Evolutionary conservation across 2,888 invertebrate species (phyloP).

Genomic region (Acrobasis consociella): DNA sequence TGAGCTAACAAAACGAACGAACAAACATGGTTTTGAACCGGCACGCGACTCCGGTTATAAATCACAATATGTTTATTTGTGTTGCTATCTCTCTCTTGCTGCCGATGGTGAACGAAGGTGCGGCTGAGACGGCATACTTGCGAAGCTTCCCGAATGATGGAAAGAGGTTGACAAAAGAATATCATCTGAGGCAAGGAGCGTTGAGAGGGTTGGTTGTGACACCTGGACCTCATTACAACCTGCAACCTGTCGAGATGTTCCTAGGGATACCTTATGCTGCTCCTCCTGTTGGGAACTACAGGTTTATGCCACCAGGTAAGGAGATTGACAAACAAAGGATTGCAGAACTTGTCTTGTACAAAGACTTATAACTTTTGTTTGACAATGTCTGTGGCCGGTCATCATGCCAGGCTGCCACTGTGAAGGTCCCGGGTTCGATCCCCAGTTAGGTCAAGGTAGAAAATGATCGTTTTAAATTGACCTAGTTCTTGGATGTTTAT

Average conservation of each 20-base stretch:
- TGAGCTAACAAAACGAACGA: conserved; percentile 63
- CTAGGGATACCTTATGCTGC: conserved; percentile 92
- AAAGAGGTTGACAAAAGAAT: conserved; percentile 80
- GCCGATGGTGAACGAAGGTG: conserved; percentile 69
- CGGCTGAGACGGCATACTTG: conserved; percentile 61
- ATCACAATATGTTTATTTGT: conserved; percentile 78
- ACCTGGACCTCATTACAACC: conserved; percentile 83
- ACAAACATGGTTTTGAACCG: conserved; percentile 72
- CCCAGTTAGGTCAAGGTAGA: too few species aligned
- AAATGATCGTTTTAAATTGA: too few species aligned
- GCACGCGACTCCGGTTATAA: conserved; percentile 73
- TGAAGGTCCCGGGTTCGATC: too few species aligned
- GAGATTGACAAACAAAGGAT: not conserved
- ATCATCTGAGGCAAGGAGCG: conserved; percentile 86
- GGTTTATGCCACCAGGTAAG: conserved; percentile 93
- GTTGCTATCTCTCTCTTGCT: conserved; percentile 71
- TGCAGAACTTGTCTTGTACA: not conserved
- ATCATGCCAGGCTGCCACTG: too few species aligned
- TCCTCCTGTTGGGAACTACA: conserved; percentile 87
- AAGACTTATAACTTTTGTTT: too few species aligned
- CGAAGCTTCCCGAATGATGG: conserved; percentile 59
- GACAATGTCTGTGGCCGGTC: too few species aligned
- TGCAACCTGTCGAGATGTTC: conserved; percentile 88
- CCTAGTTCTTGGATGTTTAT: too few species aligned
- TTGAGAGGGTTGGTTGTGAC: conserved; percentile 86